Percentiles rank a stretch among this genome's conserved stretches.
Evolutionary conservation across 2,797 vertebrate genomes (phyloP).

Genomic region (Steatocranus sp.): DNA sequence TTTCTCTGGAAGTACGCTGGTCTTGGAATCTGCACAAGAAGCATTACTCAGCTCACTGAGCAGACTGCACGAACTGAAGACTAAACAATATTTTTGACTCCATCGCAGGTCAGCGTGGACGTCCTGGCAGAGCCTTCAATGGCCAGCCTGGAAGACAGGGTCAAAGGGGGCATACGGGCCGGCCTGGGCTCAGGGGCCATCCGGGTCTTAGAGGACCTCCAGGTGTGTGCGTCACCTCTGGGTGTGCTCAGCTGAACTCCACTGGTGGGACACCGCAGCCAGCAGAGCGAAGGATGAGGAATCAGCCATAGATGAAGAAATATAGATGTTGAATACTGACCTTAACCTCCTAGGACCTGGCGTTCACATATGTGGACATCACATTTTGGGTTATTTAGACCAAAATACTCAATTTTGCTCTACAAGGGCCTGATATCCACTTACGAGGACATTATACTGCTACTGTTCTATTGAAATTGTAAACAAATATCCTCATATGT

Average conservation of each 20-base stretch:
- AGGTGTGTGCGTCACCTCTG: constrained; percentile 76
- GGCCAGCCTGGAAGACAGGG: constrained; percentile 76
- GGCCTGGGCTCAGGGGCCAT: constrained; percentile 74
- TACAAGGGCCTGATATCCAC: too few species aligned
- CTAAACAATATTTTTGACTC: constrained; percentile 23
- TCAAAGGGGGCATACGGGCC: constrained; percentile 72
- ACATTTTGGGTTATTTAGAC: too few species aligned
- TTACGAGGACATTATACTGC: too few species aligned
- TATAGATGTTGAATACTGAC: background rate
- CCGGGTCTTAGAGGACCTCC: constrained; percentile 74
- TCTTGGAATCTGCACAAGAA: background rate
- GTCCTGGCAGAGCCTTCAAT: constrained; percentile 70
- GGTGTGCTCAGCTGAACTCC: constrained; percentile 63
- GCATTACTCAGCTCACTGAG: constrained; percentile 6
- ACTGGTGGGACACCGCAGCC: constrained; percentile 40
- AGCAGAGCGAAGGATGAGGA: constrained; percentile 51
- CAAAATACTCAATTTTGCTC: too few species aligned
- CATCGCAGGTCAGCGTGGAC: constrained; percentile 75
- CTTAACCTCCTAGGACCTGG: too few species aligned
- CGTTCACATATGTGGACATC: too few species aligned
- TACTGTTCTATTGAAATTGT: too few species aligned
- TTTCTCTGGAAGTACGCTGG: constrained; percentile 8
- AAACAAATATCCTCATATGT: too few species aligned
- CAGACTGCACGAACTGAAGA: background rate
- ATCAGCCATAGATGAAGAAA: constrained; percentile 51